Percentiles rank a stretch among this genome's conserved stretches.
Conservation (phyloP, 2,888 invertebrate species). For the Sinhomidia bicolor region DNA sequence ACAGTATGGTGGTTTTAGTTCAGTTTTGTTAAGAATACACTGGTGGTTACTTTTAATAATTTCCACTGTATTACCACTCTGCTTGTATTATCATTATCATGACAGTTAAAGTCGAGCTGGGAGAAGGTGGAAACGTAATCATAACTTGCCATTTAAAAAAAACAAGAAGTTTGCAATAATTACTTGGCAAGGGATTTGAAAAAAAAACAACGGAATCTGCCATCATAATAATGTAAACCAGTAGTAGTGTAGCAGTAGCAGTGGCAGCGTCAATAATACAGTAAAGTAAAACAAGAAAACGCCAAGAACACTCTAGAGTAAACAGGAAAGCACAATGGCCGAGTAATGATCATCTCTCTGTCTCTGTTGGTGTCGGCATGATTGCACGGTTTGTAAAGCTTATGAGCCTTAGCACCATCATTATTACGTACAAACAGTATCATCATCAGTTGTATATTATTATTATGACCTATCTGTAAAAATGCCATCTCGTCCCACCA, state of each 20-base stretch:
- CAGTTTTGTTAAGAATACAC: no score
- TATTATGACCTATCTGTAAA: background rate
- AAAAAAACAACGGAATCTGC: slow-evolving; percentile 44
- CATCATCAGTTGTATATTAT: background rate
- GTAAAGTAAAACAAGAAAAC: background rate
- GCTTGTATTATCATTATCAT: background rate
- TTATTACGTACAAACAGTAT: background rate
- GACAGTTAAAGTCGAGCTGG: background rate
- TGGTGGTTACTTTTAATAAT: no score
- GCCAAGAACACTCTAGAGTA: background rate
- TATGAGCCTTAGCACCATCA: background rate
- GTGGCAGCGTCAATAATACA: background rate
- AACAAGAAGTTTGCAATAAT: slow-evolving; percentile 5
- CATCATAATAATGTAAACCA: background rate
- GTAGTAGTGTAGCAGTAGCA: background rate
- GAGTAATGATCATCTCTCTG: slow-evolving; percentile 47
- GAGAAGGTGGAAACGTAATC: background rate
- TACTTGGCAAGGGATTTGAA: slow-evolving; percentile 24
- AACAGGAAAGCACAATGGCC: slow-evolving; percentile 54
- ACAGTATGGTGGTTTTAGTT: no score
- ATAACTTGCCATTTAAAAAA: background rate
- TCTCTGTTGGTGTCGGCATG: background rate
- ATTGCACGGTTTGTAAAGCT: background rate
- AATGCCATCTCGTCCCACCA: slow-evolving; percentile 2
- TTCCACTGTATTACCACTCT: no score